Conservation (phyloP, 2,888 invertebrate genomes). For the Rhamnusium bicolor region DNA sequence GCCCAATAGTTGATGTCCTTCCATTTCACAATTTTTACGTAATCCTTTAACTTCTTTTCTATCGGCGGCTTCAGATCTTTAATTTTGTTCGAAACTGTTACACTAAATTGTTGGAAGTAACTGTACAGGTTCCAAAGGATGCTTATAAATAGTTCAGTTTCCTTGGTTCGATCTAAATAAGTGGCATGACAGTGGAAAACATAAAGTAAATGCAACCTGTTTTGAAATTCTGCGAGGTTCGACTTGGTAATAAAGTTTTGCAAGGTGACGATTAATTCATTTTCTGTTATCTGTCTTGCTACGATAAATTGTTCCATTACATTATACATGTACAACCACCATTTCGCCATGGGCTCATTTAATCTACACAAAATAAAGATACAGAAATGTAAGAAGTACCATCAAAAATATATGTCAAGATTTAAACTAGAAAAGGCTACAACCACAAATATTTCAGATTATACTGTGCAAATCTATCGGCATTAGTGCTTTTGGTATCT, state of each 20-base stretch:
- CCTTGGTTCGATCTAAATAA: slow-evolving; percentile 69
- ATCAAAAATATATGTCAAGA: too few species aligned
- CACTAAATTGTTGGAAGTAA: slow-evolving; percentile 87
- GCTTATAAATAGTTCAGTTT: slow-evolving; percentile 75
- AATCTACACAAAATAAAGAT: slow-evolving; percentile 70
- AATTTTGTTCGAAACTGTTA: slow-evolving; percentile 78
- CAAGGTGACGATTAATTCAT: slow-evolving; percentile 75
- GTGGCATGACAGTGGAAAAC: slow-evolving; percentile 87
- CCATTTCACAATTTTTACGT: slow-evolving; percentile 96
- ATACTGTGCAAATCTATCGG: too few species aligned
- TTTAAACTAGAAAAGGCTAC: too few species aligned
- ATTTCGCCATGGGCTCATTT: slow-evolving; percentile 82
- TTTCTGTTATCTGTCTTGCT: slow-evolving; percentile 62
- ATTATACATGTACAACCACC: slow-evolving; percentile 92
- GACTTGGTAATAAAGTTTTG: slow-evolving; percentile 89
- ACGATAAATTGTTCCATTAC: slow-evolving; percentile 78
- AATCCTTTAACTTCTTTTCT: slow-evolving; percentile 93
- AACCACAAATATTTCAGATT: too few species aligned
- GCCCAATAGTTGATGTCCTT: slow-evolving; percentile 96
- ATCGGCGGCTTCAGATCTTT: slow-evolving; percentile 84
- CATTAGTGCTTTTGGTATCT: too few species aligned
- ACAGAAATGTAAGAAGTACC: background rate
- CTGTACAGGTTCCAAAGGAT: slow-evolving; percentile 87
- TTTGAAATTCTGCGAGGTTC: slow-evolving; percentile 86
- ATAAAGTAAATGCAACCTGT: slow-evolving; percentile 84